phyloP scores from a whole-genome alignment of 2,113 vertebrate species.

The Nannobrachium achirus region DNA sequence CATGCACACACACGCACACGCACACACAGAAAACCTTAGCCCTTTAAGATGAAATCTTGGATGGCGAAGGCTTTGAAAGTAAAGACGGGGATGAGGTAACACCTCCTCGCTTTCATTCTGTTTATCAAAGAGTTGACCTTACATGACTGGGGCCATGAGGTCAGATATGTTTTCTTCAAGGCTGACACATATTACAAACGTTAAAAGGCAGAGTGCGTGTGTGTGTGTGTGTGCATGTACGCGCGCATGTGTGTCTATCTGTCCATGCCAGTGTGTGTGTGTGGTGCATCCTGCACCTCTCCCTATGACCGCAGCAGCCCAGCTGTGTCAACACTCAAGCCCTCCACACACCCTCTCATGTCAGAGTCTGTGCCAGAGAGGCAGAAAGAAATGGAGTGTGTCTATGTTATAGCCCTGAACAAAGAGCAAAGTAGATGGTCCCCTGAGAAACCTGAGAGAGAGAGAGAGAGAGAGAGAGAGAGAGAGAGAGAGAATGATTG shows the following conservation, averaged over 20 bases:
- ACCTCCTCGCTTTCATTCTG: constrained; percentile 57
- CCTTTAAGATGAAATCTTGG: not conserved
- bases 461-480: not conserved
- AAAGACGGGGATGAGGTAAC: constrained; percentile 61
- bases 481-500: constrained; percentile 29
- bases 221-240: not conserved
- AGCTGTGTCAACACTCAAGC: constrained; percentile 67
- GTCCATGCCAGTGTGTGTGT: no score
- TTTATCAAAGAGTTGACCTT: constrained; percentile 67
- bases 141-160: constrained; percentile 61
- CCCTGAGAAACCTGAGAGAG: constrained; percentile 45
- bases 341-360: constrained; percentile 41
- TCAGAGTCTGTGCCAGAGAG: constrained; percentile 52
- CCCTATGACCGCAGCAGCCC: constrained; percentile 55
- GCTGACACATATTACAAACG: constrained; percentile 46
- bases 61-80: constrained; percentile 54
- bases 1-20: constrained; percentile 1
- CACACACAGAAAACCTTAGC: not conserved
- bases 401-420: constrained; percentile 51
- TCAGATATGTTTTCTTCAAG: constrained; percentile 61
- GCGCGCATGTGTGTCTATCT: constrained; percentile 17
- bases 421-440: constrained; percentile 42
- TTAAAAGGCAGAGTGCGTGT: not conserved
- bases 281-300: constrained; percentile 51
- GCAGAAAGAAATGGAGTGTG: constrained; percentile 52